A percentile compares a stretch with the other conserved stretches of the same genome.
phyloP scores from a whole-genome alignment of 2,888 invertebrate species.

The Nasonovia ribisnigri region DNA sequence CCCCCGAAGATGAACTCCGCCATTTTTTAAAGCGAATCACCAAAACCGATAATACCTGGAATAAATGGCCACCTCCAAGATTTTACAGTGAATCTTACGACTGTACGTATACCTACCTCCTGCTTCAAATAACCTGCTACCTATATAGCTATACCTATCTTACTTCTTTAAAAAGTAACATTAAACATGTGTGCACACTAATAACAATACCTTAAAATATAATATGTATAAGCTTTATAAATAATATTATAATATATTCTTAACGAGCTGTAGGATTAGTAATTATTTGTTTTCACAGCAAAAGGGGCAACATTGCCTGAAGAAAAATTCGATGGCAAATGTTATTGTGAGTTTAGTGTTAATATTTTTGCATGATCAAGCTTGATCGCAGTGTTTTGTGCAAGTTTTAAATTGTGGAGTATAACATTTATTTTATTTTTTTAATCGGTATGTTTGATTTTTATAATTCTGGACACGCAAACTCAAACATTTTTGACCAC shows the following conservation, averaged over 20 bases:
- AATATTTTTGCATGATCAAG: conserved; percentile 60
- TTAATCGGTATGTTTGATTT: not conserved
- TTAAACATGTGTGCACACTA: not conserved
- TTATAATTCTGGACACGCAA: not conserved
- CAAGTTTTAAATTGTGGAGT: conserved; percentile 13
- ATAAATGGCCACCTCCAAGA: conserved; percentile 68
- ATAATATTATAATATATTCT: not conserved
- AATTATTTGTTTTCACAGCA: conserved; percentile 62
- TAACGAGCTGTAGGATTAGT: conserved; percentile 52
- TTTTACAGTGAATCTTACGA: conserved; percentile 75
- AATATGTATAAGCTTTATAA: conserved; percentile 19
- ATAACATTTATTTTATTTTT: not conserved
- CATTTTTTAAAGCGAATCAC: conserved; percentile 53
- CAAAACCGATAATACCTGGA: conserved; percentile 55
- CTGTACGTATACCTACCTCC: conserved; percentile 72
- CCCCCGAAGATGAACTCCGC: conserved; percentile 43
- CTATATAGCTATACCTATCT: not conserved
- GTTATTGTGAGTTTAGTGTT: conserved; percentile 61
- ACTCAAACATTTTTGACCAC: not conserved
- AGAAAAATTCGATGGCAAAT: conserved; percentile 63
- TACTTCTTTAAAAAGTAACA: not conserved
- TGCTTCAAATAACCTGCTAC: not conserved
- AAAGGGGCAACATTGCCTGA: conserved; percentile 57
- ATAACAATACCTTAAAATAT: conserved; percentile 55
- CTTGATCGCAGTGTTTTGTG: conserved; percentile 44